Evolutionary conservation across 1,140 invertebrate species (phyloP), one percentile per base, ranked within the genome.

Genomic region (Aphelenchoides besseyi): DNA sequence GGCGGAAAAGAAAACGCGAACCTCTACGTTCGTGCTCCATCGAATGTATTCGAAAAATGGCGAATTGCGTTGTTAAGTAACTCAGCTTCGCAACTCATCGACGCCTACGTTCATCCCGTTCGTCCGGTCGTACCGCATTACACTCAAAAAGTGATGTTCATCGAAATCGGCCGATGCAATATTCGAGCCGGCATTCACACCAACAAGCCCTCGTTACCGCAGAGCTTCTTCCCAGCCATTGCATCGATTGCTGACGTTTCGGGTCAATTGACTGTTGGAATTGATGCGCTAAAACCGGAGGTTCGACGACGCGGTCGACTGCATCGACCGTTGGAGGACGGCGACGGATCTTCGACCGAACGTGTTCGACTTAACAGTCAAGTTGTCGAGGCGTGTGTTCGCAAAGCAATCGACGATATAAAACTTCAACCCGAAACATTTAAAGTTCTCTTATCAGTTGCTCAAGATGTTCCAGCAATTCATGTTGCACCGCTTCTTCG

Each of bases 81-180:
- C 77, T 87, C 86, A 3, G 84, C 81, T 2, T 87, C 88, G 68
- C 86, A 87, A 77, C 86, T 86, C 16, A 81, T 85, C 52, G 85
- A 86, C 73, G 87, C 86, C 2, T 89, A 88, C 75, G 85, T 89
- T 3, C 83, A 86, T 66, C 88, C 88, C 2, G 82, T 85, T 35
- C 54, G 37, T 3, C 69, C 73, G 32, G 30, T 83, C 79, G 73
- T 85, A 75, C 73, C 85, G 71, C 78, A 87, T 80, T 75, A 84
- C 69, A 70, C 36, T 78, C 12, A 37, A 28, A 85, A 84, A 74
- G 82, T 88, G 18, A 70, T 89, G 2, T 84, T 90, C 29, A 85
- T 90, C 68, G 89, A 90, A 80, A 74, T 90, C 35, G 89, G 89
- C 3, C 88, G 88, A 23, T 86, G 86, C 75, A 88, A 87, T 9